phyloP scores from a whole-genome alignment of 2,797 vertebrate species.

The Tragopan temminckii region DNA sequence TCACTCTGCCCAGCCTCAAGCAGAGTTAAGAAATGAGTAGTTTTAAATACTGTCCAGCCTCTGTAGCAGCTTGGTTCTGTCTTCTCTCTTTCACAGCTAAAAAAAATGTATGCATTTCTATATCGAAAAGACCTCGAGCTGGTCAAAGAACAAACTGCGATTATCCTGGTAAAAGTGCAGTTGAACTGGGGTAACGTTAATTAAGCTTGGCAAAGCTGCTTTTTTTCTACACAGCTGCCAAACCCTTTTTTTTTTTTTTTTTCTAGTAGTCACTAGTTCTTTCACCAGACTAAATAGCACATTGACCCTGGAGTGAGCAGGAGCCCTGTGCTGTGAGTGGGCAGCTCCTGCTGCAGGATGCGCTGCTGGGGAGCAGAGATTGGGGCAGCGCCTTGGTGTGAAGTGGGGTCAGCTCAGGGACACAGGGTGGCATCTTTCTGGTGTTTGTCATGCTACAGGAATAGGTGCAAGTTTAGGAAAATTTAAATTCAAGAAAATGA shows the following conservation, averaged over 20 bases:
- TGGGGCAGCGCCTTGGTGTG: background rate
- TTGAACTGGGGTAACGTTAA: background rate
- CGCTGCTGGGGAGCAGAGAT: background rate
- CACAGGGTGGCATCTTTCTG: background rate
- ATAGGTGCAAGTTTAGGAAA: background rate
- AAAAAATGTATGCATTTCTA: background rate
- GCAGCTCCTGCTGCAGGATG: background rate
- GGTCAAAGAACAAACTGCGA: background rate
- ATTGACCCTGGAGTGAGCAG: background rate
- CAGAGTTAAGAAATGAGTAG: background rate
- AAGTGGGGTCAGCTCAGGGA: background rate
- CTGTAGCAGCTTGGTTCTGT: background rate
- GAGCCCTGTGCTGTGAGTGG: background rate
- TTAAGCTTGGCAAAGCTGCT: slow-evolving; percentile 6
- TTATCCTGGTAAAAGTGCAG: background rate
- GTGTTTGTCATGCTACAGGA: background rate
- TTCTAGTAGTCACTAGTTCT: background rate
- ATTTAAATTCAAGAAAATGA: background rate
- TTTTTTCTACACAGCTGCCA: background rate
- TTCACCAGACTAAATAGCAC: slow-evolving; percentile 32
- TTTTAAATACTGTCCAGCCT: background rate
- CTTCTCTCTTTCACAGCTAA: background rate
- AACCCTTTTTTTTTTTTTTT: background rate
- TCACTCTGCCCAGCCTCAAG: background rate
- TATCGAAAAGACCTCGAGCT: background rate